Percentiles rank a stretch among this genome's conserved stretches.
These are phyloP conservation scores for Sakesphorus luctuosus DNA, from an alignment of 2,113 vertebrate species.

Conservation along the genomic window DNA sequence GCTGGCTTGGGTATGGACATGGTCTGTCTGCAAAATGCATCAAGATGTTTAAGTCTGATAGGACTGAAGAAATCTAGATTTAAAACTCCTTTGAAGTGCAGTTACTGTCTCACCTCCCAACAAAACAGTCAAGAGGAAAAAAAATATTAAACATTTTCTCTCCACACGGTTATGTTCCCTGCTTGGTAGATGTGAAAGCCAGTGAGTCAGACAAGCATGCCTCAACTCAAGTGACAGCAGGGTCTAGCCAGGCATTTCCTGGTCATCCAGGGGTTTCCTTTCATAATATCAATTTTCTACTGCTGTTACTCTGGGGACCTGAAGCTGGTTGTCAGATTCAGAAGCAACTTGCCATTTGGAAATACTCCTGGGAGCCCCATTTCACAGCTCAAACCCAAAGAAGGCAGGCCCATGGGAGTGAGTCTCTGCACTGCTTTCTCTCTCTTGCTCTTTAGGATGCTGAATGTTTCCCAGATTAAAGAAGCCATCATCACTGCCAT, in stretches of 20 bases:
- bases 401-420: not conserved
- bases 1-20: not conserved
- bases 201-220: not conserved
- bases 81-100: not conserved
- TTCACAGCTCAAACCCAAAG: not conserved
- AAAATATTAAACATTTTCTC: not conserved
- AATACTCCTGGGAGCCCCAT: not conserved
- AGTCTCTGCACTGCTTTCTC: slow-evolving; percentile 1
- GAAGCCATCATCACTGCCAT: slow-evolving; percentile 77
- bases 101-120: not conserved
- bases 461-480: slow-evolving; percentile 71
- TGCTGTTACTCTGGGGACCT: not conserved
- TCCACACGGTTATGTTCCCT: not conserved
- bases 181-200: not conserved
- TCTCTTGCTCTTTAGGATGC: slow-evolving; percentile 71
- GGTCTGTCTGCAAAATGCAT: not conserved
- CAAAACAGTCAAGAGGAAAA: not conserved
- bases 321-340: slow-evolving; percentile 26
- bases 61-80: not conserved
- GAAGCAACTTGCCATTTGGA: not conserved
- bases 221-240: slow-evolving; percentile 23
- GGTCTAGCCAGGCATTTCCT: slow-evolving; percentile 56
- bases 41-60: not conserved
- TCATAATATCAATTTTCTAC: not conserved
- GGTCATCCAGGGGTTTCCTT: slow-evolving; percentile 35